phyloP scores from a whole-genome alignment of 1,140 invertebrate species.

The Protaetia brevitarsis region DNA sequence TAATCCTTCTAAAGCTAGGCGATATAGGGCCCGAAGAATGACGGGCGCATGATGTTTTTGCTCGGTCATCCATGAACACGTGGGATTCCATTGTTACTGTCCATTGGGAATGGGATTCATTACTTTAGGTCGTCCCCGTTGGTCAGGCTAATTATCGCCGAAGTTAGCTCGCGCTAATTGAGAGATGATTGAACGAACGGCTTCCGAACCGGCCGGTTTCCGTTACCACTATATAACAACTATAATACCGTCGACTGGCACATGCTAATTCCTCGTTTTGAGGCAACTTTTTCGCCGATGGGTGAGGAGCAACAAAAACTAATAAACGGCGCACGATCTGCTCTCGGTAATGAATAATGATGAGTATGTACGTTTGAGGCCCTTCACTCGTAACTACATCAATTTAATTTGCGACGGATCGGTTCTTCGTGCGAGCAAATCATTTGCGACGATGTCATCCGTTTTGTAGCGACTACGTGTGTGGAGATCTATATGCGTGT shows the following conservation, averaged over 20 bases:
- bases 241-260: background rate
- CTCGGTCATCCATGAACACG: conserved; percentile 9
- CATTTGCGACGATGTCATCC: background rate
- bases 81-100: conserved; percentile 40
- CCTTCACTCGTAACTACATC: conserved; percentile 5
- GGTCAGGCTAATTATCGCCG: conserved; percentile 29
- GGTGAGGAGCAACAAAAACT: conserved; percentile 11
- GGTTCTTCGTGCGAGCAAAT: background rate
- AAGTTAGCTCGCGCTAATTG: conserved; percentile 42
- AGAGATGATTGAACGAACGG: conserved; percentile 46
- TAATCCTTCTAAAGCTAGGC: conserved; percentile 17
- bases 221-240: too few species aligned
- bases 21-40: too few species aligned
- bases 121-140: conserved; percentile 45
- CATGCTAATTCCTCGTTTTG: conserved; percentile 7
- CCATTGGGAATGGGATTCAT: conserved; percentile 49
- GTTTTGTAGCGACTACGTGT: background rate
- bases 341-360: conserved; percentile 13
- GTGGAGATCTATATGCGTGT: background rate
- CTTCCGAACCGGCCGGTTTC: conserved; percentile 18
- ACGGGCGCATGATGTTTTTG: conserved; percentile 37
- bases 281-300: conserved; percentile 22
- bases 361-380: conserved; percentile 1
- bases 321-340: conserved; percentile 20
- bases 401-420: conserved; percentile 17